Evolutionary conservation across 2,797 vertebrate species (phyloP), one percentile per base, ranked within the genome.

Genomic region (Stomatorhinus walkeri): DNA sequence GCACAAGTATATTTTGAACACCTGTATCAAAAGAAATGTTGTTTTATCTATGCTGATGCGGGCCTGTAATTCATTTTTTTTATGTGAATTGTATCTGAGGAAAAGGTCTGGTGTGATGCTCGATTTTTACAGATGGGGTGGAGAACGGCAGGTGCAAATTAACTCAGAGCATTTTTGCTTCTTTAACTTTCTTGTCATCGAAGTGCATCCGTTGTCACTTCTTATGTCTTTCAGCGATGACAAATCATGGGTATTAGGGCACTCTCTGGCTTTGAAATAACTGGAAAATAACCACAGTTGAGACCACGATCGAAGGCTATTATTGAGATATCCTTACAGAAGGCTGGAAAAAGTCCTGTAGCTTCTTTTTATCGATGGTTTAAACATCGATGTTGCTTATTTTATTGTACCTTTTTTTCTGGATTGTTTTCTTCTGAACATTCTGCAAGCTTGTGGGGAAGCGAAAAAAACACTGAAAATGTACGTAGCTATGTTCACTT

Each of bases 221-320:
- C 85, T 59, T 54, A 10, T 56, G 28, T 36, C 28, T 87, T 87
- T 87, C 85, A 87, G 28, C 16, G 7, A 7, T 56, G 51, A 59
- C 52, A 59, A 87, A 87, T 52, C 19, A 59, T 51, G 59, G 14
- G 68, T 84, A 68, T 49, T 68, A 56, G 22, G 76, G 43, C 68
- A 22, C 68, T 88, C 48, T 88, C 64, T 81, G 84, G 85, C 19
- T 83, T 88, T 87, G 54, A 76, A 88, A 86, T 49, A 89, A 89
- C 61, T 88, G 54, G 22, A 79, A 84, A 84, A 61, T 61, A 9
- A 64, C 36, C 16, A 48, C 48, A 4, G 12, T 61, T 24, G 54
- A 48, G 54, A 64, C 40, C 48, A 49, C 36, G 12, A 59, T 88
- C 28, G 19, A 59, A 81, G 76, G 68, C 36, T 46, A 4, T 87